These are phyloP conservation scores for Lanistes nyassanus DNA, from an alignment of 1,140 invertebrate species.

Conservation along the genomic window DNA sequence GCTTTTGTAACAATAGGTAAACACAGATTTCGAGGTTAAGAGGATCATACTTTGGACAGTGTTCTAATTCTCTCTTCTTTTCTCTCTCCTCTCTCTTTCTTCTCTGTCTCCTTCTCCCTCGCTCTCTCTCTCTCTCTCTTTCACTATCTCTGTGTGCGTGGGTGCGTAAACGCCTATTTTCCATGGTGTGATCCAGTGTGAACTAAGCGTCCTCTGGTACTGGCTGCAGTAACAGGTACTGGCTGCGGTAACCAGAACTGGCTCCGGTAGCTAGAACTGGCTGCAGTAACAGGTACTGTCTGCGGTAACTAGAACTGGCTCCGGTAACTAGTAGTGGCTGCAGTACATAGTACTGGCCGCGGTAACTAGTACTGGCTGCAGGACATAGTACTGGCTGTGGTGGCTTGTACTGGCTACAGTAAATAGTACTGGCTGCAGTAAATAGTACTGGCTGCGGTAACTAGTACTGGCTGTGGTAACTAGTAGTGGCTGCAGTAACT, in stretches of 20 bases:
- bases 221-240: neutral
- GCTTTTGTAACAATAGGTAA: too few relatives aligned
- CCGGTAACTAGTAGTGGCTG: neutral
- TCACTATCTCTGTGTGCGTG: conserved; percentile 9
- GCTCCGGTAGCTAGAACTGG: neutral
- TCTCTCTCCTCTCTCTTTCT: neutral
- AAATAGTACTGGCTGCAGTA: too few relatives aligned
- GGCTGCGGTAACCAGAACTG: neutral
- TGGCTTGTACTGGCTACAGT: too few relatives aligned
- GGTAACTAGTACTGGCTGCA: neutral
- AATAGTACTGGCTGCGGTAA: too few relatives aligned
- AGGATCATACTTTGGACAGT: neutral
- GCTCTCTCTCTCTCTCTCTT: neutral
- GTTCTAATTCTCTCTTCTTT: neutral
- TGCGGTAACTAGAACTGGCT: too few relatives aligned
- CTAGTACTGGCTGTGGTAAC: too few relatives aligned
- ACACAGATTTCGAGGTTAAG: too few relatives aligned
- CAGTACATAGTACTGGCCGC: neutral
- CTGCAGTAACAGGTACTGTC: too few relatives aligned
- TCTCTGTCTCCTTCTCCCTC: conserved; percentile 2
- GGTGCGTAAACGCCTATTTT: neutral
- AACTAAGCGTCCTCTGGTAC: neutral
- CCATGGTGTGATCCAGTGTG: neutral
- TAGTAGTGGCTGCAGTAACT: too few relatives aligned
- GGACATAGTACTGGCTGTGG: too few relatives aligned